Conservation (phyloP, 2,113 vertebrate species). For the Entomyzon cyanotis region DNA sequence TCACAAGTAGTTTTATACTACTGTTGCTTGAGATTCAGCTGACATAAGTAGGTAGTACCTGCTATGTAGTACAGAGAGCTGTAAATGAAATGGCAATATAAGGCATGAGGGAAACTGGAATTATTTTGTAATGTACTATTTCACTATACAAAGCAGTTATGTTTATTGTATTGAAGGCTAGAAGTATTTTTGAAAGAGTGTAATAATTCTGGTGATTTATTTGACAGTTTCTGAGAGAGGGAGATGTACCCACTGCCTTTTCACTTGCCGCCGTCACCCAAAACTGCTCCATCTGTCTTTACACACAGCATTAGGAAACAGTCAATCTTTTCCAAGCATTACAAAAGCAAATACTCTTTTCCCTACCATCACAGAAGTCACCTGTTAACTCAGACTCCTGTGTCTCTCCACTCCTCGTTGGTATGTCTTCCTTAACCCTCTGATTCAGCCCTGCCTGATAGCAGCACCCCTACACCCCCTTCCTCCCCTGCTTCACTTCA, state of each 20-base stretch:
- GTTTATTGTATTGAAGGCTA: background rate
- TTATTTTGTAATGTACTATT: background rate
- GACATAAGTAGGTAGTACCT: background rate
- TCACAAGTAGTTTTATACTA: background rate
- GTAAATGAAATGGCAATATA: background rate
- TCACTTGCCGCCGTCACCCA: background rate
- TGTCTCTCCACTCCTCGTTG: background rate
- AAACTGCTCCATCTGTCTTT: background rate
- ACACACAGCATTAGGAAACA: background rate
- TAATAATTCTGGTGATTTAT: background rate
- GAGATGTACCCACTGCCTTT: background rate
- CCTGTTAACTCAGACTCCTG: background rate
- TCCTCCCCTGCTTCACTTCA: background rate
- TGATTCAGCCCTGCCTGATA: background rate
- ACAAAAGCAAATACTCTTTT: background rate
- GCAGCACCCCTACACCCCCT: background rate
- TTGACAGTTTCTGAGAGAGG: background rate
- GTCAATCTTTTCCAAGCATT: background rate
- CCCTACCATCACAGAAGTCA: background rate
- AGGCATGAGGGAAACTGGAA: background rate
- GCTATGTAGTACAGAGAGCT: background rate
- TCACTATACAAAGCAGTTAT: background rate
- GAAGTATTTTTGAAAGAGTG: background rate
- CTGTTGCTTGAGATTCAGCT: background rate
- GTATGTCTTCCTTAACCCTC: background rate